phyloP scores from a whole-genome alignment of 2,797 vertebrate species.

The Gymnothorax javanicus region DNA sequence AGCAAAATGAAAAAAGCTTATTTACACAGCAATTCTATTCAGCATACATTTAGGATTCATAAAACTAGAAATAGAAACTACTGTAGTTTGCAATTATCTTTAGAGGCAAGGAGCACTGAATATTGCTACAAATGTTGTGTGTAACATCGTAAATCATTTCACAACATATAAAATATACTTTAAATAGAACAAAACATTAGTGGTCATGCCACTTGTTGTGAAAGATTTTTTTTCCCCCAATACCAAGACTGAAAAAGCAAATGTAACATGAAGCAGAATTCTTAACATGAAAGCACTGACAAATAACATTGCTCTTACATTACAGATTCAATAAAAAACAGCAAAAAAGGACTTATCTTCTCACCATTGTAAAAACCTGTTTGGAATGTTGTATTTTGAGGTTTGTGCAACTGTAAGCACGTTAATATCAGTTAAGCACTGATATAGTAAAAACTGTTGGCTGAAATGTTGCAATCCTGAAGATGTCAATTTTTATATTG shows the following conservation, averaged over 20 bases:
- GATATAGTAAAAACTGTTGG: not conserved
- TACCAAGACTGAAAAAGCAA: constrained; percentile 39
- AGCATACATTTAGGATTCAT: not conserved
- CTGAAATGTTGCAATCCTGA: constrained; percentile 1
- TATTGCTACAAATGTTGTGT: constrained; percentile 5
- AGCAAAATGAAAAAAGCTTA: not conserved
- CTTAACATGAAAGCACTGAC: constrained; percentile 39
- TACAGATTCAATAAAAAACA: constrained; percentile 32
- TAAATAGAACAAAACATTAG: constrained; percentile 14
- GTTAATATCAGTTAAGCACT: not conserved
- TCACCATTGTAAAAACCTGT: not conserved
- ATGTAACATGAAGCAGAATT: constrained; percentile 35
- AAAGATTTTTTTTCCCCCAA: constrained; percentile 36
- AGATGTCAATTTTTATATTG: constrained; percentile 5
- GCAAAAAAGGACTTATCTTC: not conserved
- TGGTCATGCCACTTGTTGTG: not conserved
- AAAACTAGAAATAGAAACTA: not conserved
- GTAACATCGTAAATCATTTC: not conserved
- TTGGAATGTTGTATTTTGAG: constrained; percentile 9
- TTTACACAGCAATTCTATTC: not conserved
- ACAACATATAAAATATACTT: constrained; percentile 22
- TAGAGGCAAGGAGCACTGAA: not conserved
- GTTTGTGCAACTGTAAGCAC: not conserved
- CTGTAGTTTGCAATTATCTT: not conserved
- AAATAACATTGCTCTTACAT: constrained; percentile 42